Percentiles rank a stretch among this genome's conserved stretches.
These are phyloP conservation scores for Aphodius sticticus DNA, from an alignment of 2,888 invertebrate genomes.

Conservation along the genomic window DNA sequence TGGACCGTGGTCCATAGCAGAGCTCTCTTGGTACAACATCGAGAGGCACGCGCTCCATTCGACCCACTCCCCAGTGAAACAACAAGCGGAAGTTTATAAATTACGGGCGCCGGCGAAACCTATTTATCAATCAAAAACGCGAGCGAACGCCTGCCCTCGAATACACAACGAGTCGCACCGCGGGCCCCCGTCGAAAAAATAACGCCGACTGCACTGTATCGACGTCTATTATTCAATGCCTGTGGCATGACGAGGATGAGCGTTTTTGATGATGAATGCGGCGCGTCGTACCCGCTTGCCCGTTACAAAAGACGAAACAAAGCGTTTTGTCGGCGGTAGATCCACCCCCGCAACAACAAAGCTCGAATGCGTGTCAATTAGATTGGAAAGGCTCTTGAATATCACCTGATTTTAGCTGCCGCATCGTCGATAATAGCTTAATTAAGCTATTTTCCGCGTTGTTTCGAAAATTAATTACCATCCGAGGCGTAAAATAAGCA, in stretches of 20 bases:
- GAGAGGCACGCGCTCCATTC: slow-evolving; percentile 9
- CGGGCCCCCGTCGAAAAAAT: slow-evolving; percentile 8
- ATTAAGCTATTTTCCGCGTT: no score
- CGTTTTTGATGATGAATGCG: neutral
- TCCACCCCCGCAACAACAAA: neutral
- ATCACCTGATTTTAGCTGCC: neutral
- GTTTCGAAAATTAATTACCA: no score
- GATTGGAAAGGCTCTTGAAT: neutral
- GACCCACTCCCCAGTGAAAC: slow-evolving; percentile 13
- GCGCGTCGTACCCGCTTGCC: neutral
- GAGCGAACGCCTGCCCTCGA: slow-evolving; percentile 14
- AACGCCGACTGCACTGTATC: slow-evolving; percentile 18
- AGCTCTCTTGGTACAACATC: neutral
- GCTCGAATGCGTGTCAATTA: neutral
- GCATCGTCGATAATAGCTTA: neutral
- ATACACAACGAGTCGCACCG: slow-evolving; percentile 14
- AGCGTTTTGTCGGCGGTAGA: neutral
- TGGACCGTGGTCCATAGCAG: neutral
- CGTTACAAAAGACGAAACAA: neutral
- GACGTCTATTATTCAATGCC: slow-evolving; percentile 22
- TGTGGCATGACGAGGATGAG: neutral
- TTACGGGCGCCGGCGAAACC: slow-evolving; percentile 22
- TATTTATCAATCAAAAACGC: slow-evolving; percentile 26
- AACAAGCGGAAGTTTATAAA: slow-evolving; percentile 26
- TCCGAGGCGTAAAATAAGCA: no score